Percentiles rank a stretch among this genome's conserved stretches.
These are phyloP conservation scores for Endomychus coccineus DNA, from an alignment of 2,888 invertebrate species.

Conservation along the genomic window DNA sequence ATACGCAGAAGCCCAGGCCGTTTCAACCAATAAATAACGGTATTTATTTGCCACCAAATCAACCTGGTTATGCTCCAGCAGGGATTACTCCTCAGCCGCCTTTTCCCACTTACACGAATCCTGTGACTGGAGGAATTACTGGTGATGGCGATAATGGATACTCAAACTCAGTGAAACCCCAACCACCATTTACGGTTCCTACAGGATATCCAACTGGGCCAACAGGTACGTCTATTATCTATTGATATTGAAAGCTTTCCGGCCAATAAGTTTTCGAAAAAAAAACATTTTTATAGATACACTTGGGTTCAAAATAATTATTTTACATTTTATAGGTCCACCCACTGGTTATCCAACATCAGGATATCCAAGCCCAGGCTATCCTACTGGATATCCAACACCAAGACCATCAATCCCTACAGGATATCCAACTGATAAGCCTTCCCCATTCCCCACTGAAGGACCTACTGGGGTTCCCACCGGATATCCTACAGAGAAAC, in stretches of 20 bases:
- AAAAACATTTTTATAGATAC: not conserved
- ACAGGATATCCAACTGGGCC: conserved; percentile 17
- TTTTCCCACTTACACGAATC: conserved; percentile 32
- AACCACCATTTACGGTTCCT: conserved; percentile 7
- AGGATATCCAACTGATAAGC: conserved; percentile 8
- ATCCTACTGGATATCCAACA: conserved; percentile 22
- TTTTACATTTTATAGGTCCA: conserved; percentile 21
- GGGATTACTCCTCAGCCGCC: conserved; percentile 39
- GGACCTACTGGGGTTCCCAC: conserved; percentile 11
- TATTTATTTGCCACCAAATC: conserved; percentile 9
- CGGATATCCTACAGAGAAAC: too few species aligned
- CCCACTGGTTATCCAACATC: conserved; percentile 19
- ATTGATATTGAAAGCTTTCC: too few species aligned
- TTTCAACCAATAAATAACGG: conserved; percentile 49
- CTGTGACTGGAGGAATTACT: conserved; percentile 33
- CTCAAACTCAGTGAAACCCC: conserved; percentile 18
- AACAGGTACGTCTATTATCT: conserved; percentile 12
- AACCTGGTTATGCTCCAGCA: conserved; percentile 27
- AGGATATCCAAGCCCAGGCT: conserved; percentile 30
- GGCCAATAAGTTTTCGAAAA: too few species aligned
- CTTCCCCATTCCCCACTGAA: conserved; percentile 5
- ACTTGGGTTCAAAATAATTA: not conserved
- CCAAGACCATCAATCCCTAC: conserved; percentile 10
- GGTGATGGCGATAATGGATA: conserved; percentile 18
- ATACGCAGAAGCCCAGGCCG: conserved; percentile 61